These are phyloP conservation scores for Melanargia galathea DNA, from an alignment of 2,888 invertebrate genomes.

Conservation along the genomic window DNA sequence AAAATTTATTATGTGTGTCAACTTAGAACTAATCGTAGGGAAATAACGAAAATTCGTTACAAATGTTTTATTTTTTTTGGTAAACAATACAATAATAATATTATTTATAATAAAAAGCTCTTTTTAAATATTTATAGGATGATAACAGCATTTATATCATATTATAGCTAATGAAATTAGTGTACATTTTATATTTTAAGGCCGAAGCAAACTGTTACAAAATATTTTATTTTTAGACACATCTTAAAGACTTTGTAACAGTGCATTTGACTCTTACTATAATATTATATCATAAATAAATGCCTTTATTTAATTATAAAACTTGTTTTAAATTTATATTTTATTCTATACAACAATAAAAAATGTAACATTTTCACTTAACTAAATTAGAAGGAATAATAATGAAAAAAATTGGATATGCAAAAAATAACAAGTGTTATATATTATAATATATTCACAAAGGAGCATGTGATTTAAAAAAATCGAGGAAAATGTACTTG, in stretches of 20 bases:
- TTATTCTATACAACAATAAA: conserved; percentile 28
- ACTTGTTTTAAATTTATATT: conserved; percentile 16
- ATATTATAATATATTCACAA: conserved; percentile 46
- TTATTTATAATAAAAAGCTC: conserved; percentile 17
- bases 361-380: conserved; percentile 20
- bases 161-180: neutral
- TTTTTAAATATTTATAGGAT: neutral
- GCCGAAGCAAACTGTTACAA: neutral
- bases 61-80: conserved; percentile 39
- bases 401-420: conserved; percentile 22
- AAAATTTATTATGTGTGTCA: conserved; percentile 55
- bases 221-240: neutral
- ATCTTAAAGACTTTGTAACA: neutral
- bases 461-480: too few relatives aligned
- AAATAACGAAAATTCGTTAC: conserved; percentile 35
- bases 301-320: conserved; percentile 22
- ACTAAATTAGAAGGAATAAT: conserved; percentile 1
- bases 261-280: neutral
- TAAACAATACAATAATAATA: conserved; percentile 30
- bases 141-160: neutral
- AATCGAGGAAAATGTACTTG: too few relatives aligned
- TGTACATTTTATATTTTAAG: neutral
- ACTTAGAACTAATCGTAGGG: conserved; percentile 53
- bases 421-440: conserved; percentile 54
- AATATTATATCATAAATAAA: conserved; percentile 19